phyloP scores from a whole-genome alignment of 30 jellyfish, hydroid and myxozoan species.

The Cassiopea andromeda region DNA sequence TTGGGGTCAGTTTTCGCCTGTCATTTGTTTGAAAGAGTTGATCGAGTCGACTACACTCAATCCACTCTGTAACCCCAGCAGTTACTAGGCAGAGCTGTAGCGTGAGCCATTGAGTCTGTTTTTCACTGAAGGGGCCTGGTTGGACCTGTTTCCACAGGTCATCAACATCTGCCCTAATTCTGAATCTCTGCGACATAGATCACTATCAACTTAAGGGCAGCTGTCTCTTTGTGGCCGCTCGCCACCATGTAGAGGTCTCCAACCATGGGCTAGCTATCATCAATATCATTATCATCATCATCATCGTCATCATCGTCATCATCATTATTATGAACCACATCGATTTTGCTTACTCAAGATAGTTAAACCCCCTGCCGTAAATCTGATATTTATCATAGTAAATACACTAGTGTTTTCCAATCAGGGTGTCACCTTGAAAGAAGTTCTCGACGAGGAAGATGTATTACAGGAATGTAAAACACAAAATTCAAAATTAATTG shows the following conservation, averaged over 20 bases:
- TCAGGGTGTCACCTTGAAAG: slow-evolving; percentile 89
- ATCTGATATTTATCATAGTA: not conserved
- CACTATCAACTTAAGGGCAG: not conserved
- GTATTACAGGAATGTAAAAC: slow-evolving; percentile 91
- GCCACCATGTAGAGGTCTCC: not conserved
- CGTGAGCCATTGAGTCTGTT: not conserved
- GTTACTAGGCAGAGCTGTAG: not conserved
- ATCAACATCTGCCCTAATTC: not conserved
- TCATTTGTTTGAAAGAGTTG: not conserved
- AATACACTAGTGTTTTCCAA: not conserved
- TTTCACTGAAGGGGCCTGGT: not conserved
- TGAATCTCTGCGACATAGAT: not conserved
- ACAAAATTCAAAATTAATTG: slow-evolving; percentile 76
- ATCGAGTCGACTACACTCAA: not conserved
- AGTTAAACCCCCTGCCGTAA: not conserved
- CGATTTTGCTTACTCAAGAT: not conserved
- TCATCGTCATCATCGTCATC: slow-evolving; percentile 30
- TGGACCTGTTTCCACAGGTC: not conserved
- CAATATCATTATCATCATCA: slow-evolving; percentile 22
- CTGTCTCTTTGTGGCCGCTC: not conserved
- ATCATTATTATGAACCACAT: not conserved
- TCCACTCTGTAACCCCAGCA: not conserved
- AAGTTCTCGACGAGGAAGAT: slow-evolving; percentile 88
- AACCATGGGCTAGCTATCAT: not conserved
- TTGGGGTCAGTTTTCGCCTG: not conserved